Evolutionary conservation across 2,113 vertebrate species (phyloP).

Genomic region (Dromiciops gliroides): DNA sequence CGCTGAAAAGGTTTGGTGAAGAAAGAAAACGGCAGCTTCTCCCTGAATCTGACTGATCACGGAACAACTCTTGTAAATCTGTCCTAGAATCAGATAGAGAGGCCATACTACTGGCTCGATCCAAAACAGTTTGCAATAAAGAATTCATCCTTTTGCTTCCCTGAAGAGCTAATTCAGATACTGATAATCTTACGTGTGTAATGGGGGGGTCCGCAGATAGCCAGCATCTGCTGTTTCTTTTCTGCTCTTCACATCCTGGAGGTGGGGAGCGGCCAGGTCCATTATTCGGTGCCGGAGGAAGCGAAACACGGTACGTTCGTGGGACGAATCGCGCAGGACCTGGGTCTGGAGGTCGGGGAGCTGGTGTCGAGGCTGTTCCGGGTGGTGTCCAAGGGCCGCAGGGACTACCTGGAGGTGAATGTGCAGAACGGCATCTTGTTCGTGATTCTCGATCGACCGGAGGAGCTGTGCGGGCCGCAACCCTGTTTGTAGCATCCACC

Average conservation of each 20-base stretch:
- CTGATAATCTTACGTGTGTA: not conserved
- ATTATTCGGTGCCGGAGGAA: slow-evolving; percentile 82
- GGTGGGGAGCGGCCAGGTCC: slow-evolving; percentile 74
- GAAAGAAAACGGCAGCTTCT: slow-evolving; percentile 17
- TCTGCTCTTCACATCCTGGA: slow-evolving; percentile 46
- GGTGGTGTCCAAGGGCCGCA: slow-evolving; percentile 80
- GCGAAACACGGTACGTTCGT: slow-evolving; percentile 83
- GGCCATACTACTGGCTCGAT: not conserved
- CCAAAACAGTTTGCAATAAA: slow-evolving; percentile 36
- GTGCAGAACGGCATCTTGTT: slow-evolving; percentile 97
- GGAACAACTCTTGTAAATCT: slow-evolving; percentile 14
- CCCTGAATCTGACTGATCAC: slow-evolving; percentile 31
- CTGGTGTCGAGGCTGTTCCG: slow-evolving; percentile 77
- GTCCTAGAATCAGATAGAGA: not conserved
- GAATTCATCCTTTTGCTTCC: not conserved
- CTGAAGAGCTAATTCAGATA: not conserved
- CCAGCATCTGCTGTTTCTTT: slow-evolving; percentile 6
- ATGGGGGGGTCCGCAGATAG: slow-evolving; percentile 44
- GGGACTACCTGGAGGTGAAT: slow-evolving; percentile 95
- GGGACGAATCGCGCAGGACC: slow-evolving; percentile 82
- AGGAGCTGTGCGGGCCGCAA: slow-evolving; percentile 91
- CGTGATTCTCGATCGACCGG: slow-evolving; percentile 95
- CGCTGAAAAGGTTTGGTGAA: slow-evolving; percentile 57
- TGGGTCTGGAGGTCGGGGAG: slow-evolving; percentile 81
- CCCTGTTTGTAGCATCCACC: slow-evolving; percentile 78